Evolutionary conservation across 2,113 vertebrate species (phyloP), one percentile per base, ranked within the genome.

Genomic region (Trachemys scripta): DNA sequence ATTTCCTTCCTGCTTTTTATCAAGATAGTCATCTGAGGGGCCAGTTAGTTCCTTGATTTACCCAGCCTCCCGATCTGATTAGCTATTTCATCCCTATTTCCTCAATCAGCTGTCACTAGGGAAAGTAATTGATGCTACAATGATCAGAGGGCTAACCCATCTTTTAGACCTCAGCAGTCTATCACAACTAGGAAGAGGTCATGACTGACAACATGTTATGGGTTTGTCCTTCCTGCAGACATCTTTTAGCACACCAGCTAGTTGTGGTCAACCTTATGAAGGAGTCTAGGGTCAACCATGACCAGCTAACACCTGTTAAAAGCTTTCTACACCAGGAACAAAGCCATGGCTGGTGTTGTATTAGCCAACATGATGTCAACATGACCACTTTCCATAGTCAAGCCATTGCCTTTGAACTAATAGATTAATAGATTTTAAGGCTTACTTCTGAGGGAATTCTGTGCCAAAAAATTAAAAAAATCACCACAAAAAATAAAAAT

Each of bases 171-270:
- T 59, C 57, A 59, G 57, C 11, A 29, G 27, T 59, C 57, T 27
- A 13, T 59, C 57, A 59, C 27, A 47, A 47, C 75, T 47, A 22
- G 54, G 80, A 53, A 17, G 22, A 78, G 51, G n/a, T 22, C 6
- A 12, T 6, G 8, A 12, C 29, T 45, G 56, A 65, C 42, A 25
- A 27, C 25, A 54, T 22, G n/a, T 2, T 5, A n/a, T 5, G 47
- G 47, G 19, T 38, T 31, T 2, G 0, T 19, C 38, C 50, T 38
- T 17, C 1, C 8, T 31, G 4, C 4, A 22, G 16, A 78, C 31
- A 81, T 38, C 38, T 56, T 2, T 8, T 29, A 25, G 5, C 49
- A 29, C 0, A 38, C 38, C 20, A 38, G 65, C 16, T 72, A n/a
- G 65, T n/a, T 38, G 16, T 72, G 35, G n/a, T 35, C 65, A n/a